Evolutionary conservation across 92 coral and sea anemone species (phyloP), one percentile per base, ranked within the genome.

Genomic region (Isaurus tuberculatus): DNA sequence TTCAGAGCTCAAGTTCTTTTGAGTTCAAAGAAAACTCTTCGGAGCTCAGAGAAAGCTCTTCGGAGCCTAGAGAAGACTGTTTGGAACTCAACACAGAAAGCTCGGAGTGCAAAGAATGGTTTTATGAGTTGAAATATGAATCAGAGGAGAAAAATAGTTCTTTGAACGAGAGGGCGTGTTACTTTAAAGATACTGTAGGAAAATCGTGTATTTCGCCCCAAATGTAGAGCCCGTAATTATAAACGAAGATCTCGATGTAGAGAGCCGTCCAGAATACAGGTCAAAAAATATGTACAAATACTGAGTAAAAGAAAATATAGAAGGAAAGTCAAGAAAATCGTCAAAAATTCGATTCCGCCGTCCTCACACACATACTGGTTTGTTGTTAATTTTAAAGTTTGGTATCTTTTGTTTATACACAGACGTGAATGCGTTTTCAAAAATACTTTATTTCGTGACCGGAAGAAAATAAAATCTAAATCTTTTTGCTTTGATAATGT

Each of bases 21-120:
- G 55, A 16, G 55, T 0, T 48, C 1, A 1, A 1, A 48, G n/a
- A 48, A 48, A 48, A 16, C 2, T 1, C 17, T 48, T 48, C 3
- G 1, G 55, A 48, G 55, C 0, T 48, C 55, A 48, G 0, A 48
- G 55, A 48, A 48, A 48, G 3, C 43, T 37, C 43, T 10, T 10
- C 15, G n/a, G 55, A 48, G 55, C 55, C n/a, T 16, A 48, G 55
- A 48, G 55, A 48, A 48, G 55, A 48, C 55, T 48, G 55, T 48
- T 48, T 48, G 55, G 55, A 48, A 48, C 55, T 48, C 55, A 48
- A 48, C 55, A 48, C 55, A 48, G 55, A 48, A 48, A 48, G 55
- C n/a, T 48, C 55, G 55, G 55, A 48, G 55, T 48, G 55, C 17
- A 48, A 48, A 48, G 55, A 48, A 48, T 48, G 55, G 55, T 48